A percentile compares a stretch with the other conserved stretches of the same genome.
Conservation (phyloP, 2,888 invertebrate species). For the Andrena marginata region DNA sequence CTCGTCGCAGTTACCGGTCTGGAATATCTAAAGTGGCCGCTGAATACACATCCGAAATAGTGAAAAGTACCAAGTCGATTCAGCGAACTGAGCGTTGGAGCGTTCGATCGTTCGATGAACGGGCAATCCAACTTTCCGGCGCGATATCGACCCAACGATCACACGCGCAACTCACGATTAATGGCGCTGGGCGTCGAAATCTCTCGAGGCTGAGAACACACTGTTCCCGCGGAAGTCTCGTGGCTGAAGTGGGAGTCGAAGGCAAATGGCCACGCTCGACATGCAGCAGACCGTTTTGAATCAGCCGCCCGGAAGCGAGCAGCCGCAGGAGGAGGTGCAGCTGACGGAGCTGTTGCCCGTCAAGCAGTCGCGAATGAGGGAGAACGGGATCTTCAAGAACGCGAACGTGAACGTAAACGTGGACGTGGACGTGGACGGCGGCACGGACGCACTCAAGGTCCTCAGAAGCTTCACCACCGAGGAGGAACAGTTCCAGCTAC, state of each 20-base stretch:
- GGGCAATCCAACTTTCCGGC: no score
- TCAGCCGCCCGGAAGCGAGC: conserved; percentile 67
- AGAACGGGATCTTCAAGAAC: conserved; percentile 63
- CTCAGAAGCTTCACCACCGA: conserved; percentile 77
- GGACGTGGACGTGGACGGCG: conserved; percentile 7
- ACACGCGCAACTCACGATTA: conserved; percentile 23
- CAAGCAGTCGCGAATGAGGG: conserved; percentile 79
- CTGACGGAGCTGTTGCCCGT: conserved; percentile 82
- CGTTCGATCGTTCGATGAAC: no score
- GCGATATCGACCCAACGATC: not conserved
- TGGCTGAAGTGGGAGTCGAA: not conserved
- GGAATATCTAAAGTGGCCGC: not conserved
- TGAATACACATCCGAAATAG: no score
- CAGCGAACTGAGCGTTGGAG: no score
- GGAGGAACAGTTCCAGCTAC: conserved; percentile 53
- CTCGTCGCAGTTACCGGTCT: conserved; percentile 19
- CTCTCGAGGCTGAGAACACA: conserved; percentile 55
- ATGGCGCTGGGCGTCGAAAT: conserved; percentile 73
- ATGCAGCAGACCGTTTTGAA: conserved; percentile 69
- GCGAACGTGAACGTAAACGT: not conserved
- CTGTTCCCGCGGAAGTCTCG: not conserved
- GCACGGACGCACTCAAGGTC: conserved; percentile 81
- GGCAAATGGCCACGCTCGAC: conserved; percentile 57
- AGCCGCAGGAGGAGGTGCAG: conserved; percentile 77
- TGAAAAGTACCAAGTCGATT: no score